Evolutionary conservation across 2,888 invertebrate species (phyloP), one percentile per base, ranked within the genome.

Genomic region (Criorhina ranunculi): DNA sequence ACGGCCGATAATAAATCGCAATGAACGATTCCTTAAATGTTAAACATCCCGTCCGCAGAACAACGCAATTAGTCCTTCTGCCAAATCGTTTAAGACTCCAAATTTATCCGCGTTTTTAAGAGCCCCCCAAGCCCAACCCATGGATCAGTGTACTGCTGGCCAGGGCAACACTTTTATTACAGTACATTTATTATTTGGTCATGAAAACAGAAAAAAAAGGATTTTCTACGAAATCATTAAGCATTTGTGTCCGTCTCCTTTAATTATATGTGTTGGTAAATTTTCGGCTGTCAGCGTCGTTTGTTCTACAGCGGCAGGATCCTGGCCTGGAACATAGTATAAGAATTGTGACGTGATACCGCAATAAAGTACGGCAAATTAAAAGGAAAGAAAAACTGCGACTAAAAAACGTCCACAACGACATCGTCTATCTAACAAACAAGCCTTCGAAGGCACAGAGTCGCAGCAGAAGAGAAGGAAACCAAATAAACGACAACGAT

Each of bases 211-310:
- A 24, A 24, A 67, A 64, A 79, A 59, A 40, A 15, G 5, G 19
- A 24, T 67, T 67, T 80, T 80, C 79, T 73, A 60, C 79, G 79
- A 73, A 80, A 67, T 66, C 73, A 60, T 80, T 73, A 73, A 80
- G 66, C 37, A 42, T 53, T 53, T 53, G 66, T 73, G 66, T 73
- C 44, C 73, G 72, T 80, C 73, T 72, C 35, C 76, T 64, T 70
- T 46, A 66, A 70, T 76, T 66, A 70, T 46, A 60, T 49, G 59
- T 55, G 78, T 35, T 79, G 79, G 72, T 51, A 40, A 31, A 57
- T 72, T 79, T n/a, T 79, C 35, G 70, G 72, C 72, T 79, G 79
- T 72, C 64, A 79, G 72, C 79, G 51, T 53, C 79, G 51, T 53
- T 69, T 66, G 67, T 64, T 60, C 62, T 55, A 33, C 29, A 9